These are phyloP conservation scores for Speoplatyrhinus poulsoni DNA, from an alignment of 2,113 vertebrate species.

Conservation along the genomic window DNA sequence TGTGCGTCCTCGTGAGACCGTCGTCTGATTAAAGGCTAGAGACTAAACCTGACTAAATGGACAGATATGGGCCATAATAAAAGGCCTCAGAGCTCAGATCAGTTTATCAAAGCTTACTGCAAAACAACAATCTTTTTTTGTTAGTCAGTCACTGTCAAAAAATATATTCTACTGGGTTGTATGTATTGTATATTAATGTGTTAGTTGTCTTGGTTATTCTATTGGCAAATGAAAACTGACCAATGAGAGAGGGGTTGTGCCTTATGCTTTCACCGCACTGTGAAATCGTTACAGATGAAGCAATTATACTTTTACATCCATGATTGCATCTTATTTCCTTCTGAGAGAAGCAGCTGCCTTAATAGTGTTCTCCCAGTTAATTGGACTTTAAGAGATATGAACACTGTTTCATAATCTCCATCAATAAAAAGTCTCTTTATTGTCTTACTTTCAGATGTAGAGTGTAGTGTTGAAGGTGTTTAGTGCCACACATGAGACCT, in stretches of 20 bases:
- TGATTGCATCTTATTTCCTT: conserved; percentile 33
- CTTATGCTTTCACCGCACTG: neutral
- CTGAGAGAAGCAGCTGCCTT: conserved; percentile 20
- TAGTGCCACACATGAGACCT: too few species aligned
- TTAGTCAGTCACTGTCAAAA: too few species aligned
- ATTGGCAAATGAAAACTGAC: neutral
- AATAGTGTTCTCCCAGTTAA: conserved; percentile 17
- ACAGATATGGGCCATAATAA: too few species aligned
- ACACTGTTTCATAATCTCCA: neutral
- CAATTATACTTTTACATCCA: conserved; percentile 32
- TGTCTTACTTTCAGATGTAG: neutral
- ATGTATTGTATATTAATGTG: too few species aligned
- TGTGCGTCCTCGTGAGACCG: too few species aligned
- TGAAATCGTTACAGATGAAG: conserved; percentile 23
- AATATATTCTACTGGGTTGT: too few species aligned
- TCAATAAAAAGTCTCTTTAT: conserved; percentile 6
- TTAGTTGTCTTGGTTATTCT: neutral
- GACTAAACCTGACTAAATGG: too few species aligned
- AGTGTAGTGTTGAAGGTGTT: too few species aligned
- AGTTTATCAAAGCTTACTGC: too few species aligned
- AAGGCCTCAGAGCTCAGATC: too few species aligned
- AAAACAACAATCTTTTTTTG: too few species aligned
- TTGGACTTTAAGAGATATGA: conserved; percentile 19
- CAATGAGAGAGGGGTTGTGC: neutral
- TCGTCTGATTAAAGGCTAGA: too few species aligned